These are phyloP conservation scores for Acanthopagrus latus DNA, from an alignment of 2,797 vertebrate species.

Conservation along the genomic window DNA sequence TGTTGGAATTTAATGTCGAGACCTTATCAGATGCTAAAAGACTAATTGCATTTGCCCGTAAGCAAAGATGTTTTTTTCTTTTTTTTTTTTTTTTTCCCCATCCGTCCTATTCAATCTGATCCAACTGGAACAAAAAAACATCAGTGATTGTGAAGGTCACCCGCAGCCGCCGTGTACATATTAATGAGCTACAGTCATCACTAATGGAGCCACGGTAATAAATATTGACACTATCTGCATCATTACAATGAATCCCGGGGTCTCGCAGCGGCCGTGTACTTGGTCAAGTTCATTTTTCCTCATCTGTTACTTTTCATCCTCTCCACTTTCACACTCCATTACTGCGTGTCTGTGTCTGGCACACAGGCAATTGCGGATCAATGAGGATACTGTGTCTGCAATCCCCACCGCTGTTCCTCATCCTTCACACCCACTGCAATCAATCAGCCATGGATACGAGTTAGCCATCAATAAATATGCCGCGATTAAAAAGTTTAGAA, in stretches of 20 bases:
- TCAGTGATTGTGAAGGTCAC: slow-evolving; percentile 67
- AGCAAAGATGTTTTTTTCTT: background rate
- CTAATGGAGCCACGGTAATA: slow-evolving; percentile 78
- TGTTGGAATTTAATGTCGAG: slow-evolving; percentile 15
- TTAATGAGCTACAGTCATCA: slow-evolving; percentile 65
- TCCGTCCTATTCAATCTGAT: slow-evolving; percentile 24
- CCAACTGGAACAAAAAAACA: slow-evolving; percentile 35
- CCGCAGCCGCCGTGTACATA: slow-evolving; percentile 47
- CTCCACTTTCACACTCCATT: slow-evolving; percentile 68
- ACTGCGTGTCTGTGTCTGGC: slow-evolving; percentile 32
- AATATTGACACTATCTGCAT: slow-evolving; percentile 74
- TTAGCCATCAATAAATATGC: slow-evolving; percentile 20
- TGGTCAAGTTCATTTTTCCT: slow-evolving; percentile 72
- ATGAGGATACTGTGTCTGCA: slow-evolving; percentile 47
- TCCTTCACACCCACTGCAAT: slow-evolving; percentile 33
- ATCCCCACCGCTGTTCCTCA: slow-evolving; percentile 32
- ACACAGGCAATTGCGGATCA: slow-evolving; percentile 52
- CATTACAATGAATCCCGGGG: slow-evolving; percentile 56
- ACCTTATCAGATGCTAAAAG: slow-evolving; percentile 18
- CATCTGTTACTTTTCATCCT: slow-evolving; percentile 68
- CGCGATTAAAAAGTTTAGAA: slow-evolving; percentile 14
- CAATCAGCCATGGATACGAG: slow-evolving; percentile 29
- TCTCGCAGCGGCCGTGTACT: slow-evolving; percentile 37
- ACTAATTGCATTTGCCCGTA: background rate
- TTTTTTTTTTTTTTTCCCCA: slow-evolving; percentile 19